These are phyloP conservation scores for Zenarchopterus dispar DNA, from an alignment of 2,797 vertebrate genomes.

Conservation along the genomic window DNA sequence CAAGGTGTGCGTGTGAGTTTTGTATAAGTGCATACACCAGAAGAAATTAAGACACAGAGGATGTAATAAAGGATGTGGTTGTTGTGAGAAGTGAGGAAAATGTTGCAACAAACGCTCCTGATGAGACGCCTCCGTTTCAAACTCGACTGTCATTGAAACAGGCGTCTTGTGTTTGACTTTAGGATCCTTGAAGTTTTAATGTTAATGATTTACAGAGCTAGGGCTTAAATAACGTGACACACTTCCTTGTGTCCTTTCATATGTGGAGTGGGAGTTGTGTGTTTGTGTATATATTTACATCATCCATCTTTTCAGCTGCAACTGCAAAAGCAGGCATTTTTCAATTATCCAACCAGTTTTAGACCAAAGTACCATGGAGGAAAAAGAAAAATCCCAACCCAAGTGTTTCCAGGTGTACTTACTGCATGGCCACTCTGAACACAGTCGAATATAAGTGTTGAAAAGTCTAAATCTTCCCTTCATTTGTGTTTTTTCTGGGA, in stretches of 20 bases:
- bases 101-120: slow-evolving; percentile 17
- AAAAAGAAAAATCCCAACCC: no score
- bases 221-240: neutral
- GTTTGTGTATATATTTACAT: no score
- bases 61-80: slow-evolving; percentile 1
- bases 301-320: neutral
- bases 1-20: neutral
- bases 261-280: no score
- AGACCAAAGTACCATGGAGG: neutral
- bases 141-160: neutral
- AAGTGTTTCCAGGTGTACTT: no score
- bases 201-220: neutral
- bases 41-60: slow-evolving; percentile 8
- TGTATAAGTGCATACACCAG: neutral
- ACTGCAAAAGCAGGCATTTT: no score
- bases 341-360: no score
- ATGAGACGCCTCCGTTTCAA: neutral
- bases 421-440: no score
- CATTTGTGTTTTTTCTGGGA: no score
- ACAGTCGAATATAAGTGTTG: no score
- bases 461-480: no score
- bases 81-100: slow-evolving; percentile 12
- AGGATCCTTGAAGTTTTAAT: neutral
- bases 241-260: no score
- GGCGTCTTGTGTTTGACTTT: neutral